Evolutionary conservation across 2,113 vertebrate species (phyloP).

Genomic region (Leptodactylus fuscus): DNA sequence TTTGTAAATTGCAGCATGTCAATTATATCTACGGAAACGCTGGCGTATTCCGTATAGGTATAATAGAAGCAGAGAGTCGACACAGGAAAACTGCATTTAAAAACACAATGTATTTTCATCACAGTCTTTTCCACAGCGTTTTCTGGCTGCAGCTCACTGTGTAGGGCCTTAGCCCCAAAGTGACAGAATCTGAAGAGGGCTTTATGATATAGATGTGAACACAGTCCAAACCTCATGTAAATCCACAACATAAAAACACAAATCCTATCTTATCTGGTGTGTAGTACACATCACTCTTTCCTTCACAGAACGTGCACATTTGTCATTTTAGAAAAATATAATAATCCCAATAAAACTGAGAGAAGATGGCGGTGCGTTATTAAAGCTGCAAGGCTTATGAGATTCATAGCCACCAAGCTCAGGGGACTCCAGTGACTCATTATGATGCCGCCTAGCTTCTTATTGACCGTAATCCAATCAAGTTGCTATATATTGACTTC

Average conservation of each 20-base stretch:
- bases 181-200: too few relatives aligned
- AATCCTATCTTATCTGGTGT: neutral
- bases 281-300: neutral
- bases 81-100: too few relatives aligned
- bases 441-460: neutral
- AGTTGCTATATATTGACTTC: neutral
- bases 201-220: neutral
- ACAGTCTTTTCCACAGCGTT: too few relatives aligned
- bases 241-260: neutral
- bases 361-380: neutral
- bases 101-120: too few relatives aligned
- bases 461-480: constrained; percentile 26
- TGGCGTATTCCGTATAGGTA: too few relatives aligned
- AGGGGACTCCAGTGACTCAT: constrained; percentile 15
- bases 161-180: too few relatives aligned
- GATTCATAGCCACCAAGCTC: neutral
- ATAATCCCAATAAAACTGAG: neutral
- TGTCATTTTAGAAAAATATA: neutral
- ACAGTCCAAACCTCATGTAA: neutral
- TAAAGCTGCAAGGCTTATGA: constrained; percentile 20
- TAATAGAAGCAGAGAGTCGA: too few relatives aligned
- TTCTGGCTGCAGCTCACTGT: too few relatives aligned
- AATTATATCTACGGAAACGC: too few relatives aligned
- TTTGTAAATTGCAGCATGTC: too few relatives aligned
- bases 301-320: neutral